A percentile compares a stretch with the other conserved stretches of the same genome.
These are phyloP conservation scores for Drosophila nr. perissopoda DNA, from an alignment of 2,888 invertebrate species.

Conservation along the genomic window DNA sequence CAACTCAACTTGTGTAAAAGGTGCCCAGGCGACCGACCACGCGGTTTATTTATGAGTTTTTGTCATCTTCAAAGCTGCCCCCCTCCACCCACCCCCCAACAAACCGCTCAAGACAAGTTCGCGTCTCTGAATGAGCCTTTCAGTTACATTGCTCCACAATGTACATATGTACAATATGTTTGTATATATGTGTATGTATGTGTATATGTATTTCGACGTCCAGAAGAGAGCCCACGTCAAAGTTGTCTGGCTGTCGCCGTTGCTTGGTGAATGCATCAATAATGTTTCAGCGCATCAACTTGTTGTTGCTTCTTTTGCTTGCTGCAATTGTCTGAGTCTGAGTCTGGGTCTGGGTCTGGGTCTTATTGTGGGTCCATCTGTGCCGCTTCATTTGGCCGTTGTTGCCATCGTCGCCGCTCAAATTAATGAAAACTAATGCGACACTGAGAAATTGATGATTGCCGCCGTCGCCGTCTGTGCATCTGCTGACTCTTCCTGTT, in stretches of 20 bases:
- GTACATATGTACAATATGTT: background rate
- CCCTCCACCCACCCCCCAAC: background rate
- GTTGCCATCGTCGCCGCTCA: slow-evolving; percentile 65
- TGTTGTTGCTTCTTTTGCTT: slow-evolving; percentile 36
- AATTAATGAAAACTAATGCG: slow-evolving; percentile 82
- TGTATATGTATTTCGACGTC: background rate
- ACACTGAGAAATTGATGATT: slow-evolving; percentile 81
- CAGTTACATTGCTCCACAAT: slow-evolving; percentile 19
- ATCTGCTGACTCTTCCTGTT: slow-evolving; percentile 26
- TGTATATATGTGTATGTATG: background rate
- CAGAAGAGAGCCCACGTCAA: slow-evolving; percentile 62
- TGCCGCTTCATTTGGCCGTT: slow-evolving; percentile 63
- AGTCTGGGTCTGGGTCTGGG: slow-evolving; percentile 39
- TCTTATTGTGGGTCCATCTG: slow-evolving; percentile 66
- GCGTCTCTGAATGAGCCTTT: slow-evolving; percentile 48
- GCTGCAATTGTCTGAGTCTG: slow-evolving; percentile 65
- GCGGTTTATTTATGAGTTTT: slow-evolving; percentile 76
- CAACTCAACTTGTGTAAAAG: slow-evolving; percentile 48
- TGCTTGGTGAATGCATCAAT: slow-evolving; percentile 76
- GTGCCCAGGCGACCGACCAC: slow-evolving; percentile 50
- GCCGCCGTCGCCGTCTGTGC: slow-evolving; percentile 56
- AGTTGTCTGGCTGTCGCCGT: slow-evolving; percentile 73
- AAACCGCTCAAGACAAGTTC: slow-evolving; percentile 7
- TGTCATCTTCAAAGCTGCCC: slow-evolving; percentile 4
- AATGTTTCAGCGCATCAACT: slow-evolving; percentile 70